Evolutionary conservation across 2,797 vertebrate genomes (phyloP).

Genomic region (Masticophis lateralis): DNA sequence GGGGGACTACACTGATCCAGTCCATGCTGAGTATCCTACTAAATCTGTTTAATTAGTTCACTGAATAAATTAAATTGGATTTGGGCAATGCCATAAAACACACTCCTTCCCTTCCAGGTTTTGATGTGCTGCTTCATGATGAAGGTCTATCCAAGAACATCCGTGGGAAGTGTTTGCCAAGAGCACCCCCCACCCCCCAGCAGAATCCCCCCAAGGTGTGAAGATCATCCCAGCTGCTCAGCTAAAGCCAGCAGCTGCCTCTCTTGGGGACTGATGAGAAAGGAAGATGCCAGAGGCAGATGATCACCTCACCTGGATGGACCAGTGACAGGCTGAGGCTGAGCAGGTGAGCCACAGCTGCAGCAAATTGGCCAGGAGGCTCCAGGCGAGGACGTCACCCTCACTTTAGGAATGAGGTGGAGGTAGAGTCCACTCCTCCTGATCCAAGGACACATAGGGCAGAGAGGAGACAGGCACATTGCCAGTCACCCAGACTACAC

Average conservation of each 20-base stretch:
- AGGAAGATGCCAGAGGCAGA: background rate
- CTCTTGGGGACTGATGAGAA: background rate
- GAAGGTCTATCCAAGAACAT: background rate
- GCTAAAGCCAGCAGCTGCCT: background rate
- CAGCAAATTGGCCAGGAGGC: background rate
- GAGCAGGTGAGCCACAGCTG: background rate
- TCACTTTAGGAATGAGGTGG: background rate
- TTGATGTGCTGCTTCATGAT: background rate
- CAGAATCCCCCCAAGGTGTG: background rate
- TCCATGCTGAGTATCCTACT: background rate
- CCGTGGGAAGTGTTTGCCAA: background rate
- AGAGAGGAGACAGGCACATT: background rate
- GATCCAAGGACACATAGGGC: background rate
- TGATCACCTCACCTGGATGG: background rate
- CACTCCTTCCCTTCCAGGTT: background rate
- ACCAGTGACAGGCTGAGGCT: background rate
- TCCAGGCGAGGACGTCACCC: background rate
- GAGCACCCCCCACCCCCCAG: background rate
- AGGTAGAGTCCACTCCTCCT: background rate
- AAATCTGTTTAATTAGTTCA: background rate
- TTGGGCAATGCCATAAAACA: background rate
- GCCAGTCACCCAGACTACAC: rapidly evolving
- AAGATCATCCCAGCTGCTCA: background rate
- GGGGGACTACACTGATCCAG: background rate
- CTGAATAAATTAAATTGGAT: background rate